These are phyloP conservation scores for Rhadinocentrus ornatus DNA, from an alignment of 2,797 vertebrate species.

Conservation along the genomic window DNA sequence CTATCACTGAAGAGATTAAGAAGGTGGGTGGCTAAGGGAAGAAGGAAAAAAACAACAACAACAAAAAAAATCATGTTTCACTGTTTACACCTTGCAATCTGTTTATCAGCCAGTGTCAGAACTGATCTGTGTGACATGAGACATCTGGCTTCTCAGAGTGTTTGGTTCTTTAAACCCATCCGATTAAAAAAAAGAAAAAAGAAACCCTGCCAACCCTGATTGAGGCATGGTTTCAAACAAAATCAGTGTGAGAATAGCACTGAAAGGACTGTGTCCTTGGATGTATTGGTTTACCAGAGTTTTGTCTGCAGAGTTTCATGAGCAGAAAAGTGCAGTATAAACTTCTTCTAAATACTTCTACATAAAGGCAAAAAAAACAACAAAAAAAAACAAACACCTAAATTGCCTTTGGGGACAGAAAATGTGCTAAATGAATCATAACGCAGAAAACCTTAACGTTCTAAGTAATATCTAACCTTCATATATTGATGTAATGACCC, in stretches of 20 bases:
- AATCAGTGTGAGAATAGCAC: conserved; percentile 44
- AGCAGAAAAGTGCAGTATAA: no score
- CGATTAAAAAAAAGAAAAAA: not conserved
- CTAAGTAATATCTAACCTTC: not conserved
- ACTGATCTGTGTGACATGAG: not conserved
- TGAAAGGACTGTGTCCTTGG: conserved; percentile 48
- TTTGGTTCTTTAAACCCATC: conserved; percentile 31
- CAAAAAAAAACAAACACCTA: not conserved
- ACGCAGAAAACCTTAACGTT: no score
- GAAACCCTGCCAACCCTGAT: conserved; percentile 17
- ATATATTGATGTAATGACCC: not conserved
- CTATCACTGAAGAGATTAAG: conserved; percentile 12
- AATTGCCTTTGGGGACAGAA: no score
- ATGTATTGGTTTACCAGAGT: conserved; percentile 32
- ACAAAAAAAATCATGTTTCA: not conserved
- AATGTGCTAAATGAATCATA: no score
- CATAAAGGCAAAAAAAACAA: no score
- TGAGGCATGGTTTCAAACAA: conserved; percentile 40
- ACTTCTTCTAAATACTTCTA: no score
- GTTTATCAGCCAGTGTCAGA: conserved; percentile 2
- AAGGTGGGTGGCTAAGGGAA: not conserved
- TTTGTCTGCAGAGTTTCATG: not conserved
- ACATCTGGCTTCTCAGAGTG: not conserved
- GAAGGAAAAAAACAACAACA: not conserved
- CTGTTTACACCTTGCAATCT: conserved; percentile 7